Conservation (phyloP, 2,113 vertebrate species). For the Hiodon alosoides region DNA sequence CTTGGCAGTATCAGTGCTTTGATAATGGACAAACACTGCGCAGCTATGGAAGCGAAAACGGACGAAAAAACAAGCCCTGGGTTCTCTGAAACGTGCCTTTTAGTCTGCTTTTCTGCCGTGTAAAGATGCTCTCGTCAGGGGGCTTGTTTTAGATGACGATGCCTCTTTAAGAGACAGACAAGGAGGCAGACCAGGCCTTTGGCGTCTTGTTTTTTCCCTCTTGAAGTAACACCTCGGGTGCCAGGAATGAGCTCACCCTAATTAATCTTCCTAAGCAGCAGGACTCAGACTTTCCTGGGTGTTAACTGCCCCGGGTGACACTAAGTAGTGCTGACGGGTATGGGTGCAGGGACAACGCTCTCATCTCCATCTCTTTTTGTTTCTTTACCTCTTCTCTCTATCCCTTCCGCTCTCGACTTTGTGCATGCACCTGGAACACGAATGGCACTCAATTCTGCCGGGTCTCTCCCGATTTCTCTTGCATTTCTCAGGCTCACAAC, state of each 20-base stretch:
- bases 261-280: neutral
- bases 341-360: neutral
- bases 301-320: neutral
- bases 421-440: neutral
- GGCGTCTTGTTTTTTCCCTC: neutral
- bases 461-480: neutral
- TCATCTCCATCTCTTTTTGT: neutral
- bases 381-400: neutral
- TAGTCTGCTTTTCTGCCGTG: too few species aligned
- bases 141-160: neutral
- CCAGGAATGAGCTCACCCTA: slow-evolving; percentile 11
- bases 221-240: slow-evolving; percentile 2
- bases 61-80: neutral
- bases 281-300: neutral
- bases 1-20: neutral
- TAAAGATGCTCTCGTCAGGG: too few species aligned
- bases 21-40: neutral
- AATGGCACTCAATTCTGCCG: too few species aligned
- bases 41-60: neutral
- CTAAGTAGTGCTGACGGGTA: neutral
- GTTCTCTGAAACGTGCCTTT: too few species aligned
- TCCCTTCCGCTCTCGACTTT: neutral
- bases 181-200: neutral
- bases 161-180: neutral
- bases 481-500: neutral